Evolutionary conservation across 2,888 invertebrate genomes (phyloP).

Genomic region (Orchesella flavescens): DNA sequence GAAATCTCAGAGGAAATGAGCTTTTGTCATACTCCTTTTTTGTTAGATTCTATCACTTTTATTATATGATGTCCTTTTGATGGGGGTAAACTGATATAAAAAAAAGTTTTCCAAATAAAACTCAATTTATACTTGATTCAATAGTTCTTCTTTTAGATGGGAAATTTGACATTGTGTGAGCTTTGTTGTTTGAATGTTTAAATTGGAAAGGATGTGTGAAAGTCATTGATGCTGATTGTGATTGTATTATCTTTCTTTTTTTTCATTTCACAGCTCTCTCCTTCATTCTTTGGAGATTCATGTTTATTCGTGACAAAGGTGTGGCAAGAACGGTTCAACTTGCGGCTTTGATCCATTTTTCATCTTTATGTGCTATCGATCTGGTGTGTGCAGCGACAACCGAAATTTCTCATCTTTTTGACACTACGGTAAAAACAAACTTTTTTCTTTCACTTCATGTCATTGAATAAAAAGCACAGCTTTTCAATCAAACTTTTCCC

Average conservation of each 20-base stretch:
- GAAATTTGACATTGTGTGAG: too few relatives aligned
- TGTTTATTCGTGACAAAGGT: slow-evolving; percentile 69
- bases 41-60: too few relatives aligned
- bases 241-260: background rate
- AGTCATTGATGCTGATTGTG: too few relatives aligned
- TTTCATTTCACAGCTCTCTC: slow-evolving; percentile 60
- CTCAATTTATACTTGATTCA: background rate
- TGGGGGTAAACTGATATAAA: too few relatives aligned
- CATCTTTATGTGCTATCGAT: slow-evolving; percentile 65
- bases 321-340: slow-evolving; percentile 67
- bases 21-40: too few relatives aligned
- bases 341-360: slow-evolving; percentile 66
- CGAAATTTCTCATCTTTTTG: slow-evolving; percentile 65
- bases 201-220: too few relatives aligned
- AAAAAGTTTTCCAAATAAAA: background rate
- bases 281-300: slow-evolving; percentile 69
- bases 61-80: too few relatives aligned
- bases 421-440: slow-evolving; percentile 59
- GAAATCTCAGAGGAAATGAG: too few relatives aligned
- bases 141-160: background rate
- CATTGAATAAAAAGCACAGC: too few relatives aligned
- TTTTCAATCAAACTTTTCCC: background rate
- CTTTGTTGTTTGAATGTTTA: background rate
- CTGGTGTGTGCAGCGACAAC: slow-evolving; percentile 61
- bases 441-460: background rate